Percentiles rank a stretch among this genome's conserved stretches.
phyloP scores from a whole-genome alignment of 2,113 vertebrate genomes.

The Speoplatyrhinus poulsoni region DNA sequence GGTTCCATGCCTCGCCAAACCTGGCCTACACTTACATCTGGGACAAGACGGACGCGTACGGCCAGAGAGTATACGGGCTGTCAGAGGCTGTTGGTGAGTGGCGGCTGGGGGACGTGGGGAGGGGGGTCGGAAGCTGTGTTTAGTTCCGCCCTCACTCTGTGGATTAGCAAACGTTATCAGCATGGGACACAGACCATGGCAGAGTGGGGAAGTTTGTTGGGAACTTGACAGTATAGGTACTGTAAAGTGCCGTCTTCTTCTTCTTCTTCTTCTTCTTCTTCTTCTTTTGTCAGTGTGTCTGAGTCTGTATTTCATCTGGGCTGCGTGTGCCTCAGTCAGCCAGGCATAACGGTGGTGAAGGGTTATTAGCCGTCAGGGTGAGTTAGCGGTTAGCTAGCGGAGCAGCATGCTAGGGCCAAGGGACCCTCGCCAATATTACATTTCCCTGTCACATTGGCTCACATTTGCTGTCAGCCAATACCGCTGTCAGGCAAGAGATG shows the following conservation, averaged over 20 bases:
- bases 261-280: background rate
- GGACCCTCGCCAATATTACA: constrained; percentile 61
- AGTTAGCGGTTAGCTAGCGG: constrained; percentile 67
- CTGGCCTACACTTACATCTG: constrained; percentile 97
- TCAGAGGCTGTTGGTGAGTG: constrained; percentile 94
- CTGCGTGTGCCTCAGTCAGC: constrained; percentile 58
- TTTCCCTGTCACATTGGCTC: constrained; percentile 69
- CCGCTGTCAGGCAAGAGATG: constrained; percentile 58
- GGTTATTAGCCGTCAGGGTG: constrained; percentile 73
- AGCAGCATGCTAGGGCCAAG: constrained; percentile 59
- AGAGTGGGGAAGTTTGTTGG: constrained; percentile 41
- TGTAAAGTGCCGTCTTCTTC: constrained; percentile 43
- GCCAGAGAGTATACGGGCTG: constrained; percentile 93
- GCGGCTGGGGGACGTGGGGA: constrained; percentile 1
- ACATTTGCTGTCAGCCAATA: constrained; percentile 64
- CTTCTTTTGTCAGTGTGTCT: constrained; percentile 9
- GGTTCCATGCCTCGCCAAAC: constrained; percentile 95
- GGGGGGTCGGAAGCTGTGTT: constrained; percentile 6
- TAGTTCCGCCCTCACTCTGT: constrained; percentile 17
- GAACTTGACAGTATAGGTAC: constrained; percentile 44
- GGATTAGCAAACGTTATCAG: constrained; percentile 33
- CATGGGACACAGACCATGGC: constrained; percentile 42
- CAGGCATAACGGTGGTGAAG: constrained; percentile 64
- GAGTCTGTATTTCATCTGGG: constrained; percentile 63
- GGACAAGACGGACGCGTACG: constrained; percentile 97